These are phyloP conservation scores for Diadumene lineata DNA, from an alignment of 92 coral and sea anemone genomes.

Conservation along the genomic window DNA sequence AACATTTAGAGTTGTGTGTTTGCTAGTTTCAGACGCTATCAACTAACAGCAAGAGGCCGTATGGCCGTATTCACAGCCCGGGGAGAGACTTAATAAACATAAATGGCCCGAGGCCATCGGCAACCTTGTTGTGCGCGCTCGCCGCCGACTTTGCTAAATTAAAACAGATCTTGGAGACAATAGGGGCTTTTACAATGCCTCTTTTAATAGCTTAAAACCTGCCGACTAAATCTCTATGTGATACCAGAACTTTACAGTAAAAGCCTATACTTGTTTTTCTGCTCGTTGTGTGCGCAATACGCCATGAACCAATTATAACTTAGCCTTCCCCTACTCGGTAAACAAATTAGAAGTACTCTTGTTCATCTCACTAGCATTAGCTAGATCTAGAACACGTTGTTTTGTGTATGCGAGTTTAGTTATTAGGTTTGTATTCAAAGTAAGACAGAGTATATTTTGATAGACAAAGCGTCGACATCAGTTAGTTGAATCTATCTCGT, in stretches of 20 bases:
- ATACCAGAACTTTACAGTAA: neutral
- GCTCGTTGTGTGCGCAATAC: neutral
- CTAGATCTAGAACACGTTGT: too few relatives aligned
- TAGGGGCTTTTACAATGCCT: constrained; percentile 23
- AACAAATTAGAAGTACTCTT: neutral
- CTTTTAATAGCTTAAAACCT: constrained; percentile 20
- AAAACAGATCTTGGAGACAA: constrained; percentile 33
- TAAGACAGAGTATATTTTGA: neutral
- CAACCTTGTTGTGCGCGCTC: constrained; percentile 38
- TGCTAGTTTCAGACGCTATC: constrained; percentile 32
- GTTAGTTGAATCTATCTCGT: neutral
- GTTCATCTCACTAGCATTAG: too few relatives aligned
- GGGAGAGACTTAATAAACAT: constrained; percentile 33
- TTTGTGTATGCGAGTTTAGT: too few relatives aligned
- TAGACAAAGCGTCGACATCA: constrained; percentile 36
- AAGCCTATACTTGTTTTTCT: neutral
- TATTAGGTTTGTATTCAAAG: neutral
- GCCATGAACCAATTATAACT: neutral
- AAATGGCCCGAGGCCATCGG: constrained; percentile 33
- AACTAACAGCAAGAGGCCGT: constrained; percentile 24
- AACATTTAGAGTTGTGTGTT: constrained; percentile 4
- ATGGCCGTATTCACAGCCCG: constrained; percentile 43
- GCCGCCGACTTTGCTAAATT: constrained; percentile 36
- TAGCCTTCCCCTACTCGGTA: neutral
- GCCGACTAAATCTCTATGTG: constrained; percentile 7